Conservation (phyloP, 92 coral and sea anemone genomes). For the Pocillopora meandrina region DNA sequence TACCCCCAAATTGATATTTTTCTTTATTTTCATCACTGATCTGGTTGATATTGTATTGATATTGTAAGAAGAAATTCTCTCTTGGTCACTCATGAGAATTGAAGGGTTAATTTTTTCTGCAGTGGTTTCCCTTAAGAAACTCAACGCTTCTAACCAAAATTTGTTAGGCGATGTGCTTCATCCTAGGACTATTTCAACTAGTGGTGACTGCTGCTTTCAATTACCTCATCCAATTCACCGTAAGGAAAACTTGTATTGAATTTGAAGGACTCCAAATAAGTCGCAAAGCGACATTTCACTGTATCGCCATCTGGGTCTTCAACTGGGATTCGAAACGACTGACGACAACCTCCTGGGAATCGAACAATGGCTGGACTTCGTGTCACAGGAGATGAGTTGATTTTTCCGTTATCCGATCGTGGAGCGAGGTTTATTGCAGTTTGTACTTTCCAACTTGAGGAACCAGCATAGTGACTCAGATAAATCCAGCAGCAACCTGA, state of each 20-base stretch:
- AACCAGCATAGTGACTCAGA: neutral
- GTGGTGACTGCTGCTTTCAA: neutral
- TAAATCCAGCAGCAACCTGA: slow-evolving; percentile 40
- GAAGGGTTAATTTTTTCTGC: too few relatives aligned
- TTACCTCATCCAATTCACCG: slow-evolving; percentile 11
- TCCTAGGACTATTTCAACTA: too few relatives aligned
- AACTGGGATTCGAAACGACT: slow-evolving; percentile 37
- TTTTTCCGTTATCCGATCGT: slow-evolving; percentile 49
- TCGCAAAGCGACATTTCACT: slow-evolving; percentile 54
- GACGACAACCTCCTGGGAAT: slow-evolving; percentile 43
- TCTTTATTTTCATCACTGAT: too few relatives aligned
- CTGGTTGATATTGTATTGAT: too few relatives aligned
- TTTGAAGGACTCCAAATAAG: slow-evolving; percentile 16
- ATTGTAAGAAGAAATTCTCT: too few relatives aligned
- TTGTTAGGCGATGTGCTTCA: too few relatives aligned
- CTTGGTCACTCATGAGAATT: too few relatives aligned
- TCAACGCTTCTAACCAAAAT: too few relatives aligned
- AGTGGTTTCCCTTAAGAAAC: too few relatives aligned
- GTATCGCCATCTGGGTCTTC: slow-evolving; percentile 48
- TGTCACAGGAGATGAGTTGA: slow-evolving; percentile 65
- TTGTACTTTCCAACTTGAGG: neutral
- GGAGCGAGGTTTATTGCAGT: slow-evolving; percentile 7
- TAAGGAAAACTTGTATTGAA: slow-evolving; percentile 1
- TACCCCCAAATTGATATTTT: too few relatives aligned
- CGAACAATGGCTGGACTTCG: slow-evolving; percentile 53